These are phyloP conservation scores for Drosophila pallidifrons DNA, from an alignment of 1,140 invertebrate species.

Conservation along the genomic window DNA sequence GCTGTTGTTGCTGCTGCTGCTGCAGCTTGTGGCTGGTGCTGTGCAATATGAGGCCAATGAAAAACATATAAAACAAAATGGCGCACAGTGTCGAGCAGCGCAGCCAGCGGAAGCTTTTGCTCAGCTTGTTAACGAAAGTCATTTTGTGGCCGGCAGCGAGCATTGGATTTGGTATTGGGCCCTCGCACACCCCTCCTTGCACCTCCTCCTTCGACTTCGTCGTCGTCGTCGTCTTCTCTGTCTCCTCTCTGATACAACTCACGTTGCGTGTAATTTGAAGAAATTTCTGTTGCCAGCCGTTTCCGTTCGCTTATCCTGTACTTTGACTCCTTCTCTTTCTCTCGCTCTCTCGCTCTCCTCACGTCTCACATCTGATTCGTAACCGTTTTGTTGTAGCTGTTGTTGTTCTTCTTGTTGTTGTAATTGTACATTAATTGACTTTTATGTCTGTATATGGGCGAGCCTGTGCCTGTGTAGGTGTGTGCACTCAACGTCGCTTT, in stretches of 20 bases:
- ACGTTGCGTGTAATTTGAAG: constrained; percentile 77
- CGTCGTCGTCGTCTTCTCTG: constrained; percentile 6
- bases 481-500: constrained; percentile 21
- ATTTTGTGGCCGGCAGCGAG: constrained; percentile 64
- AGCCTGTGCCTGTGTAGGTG: neutral
- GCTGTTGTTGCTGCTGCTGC: constrained; percentile 51
- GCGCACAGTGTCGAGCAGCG: constrained; percentile 83
- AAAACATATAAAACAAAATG: constrained; percentile 85
- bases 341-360: neutral
- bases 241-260: constrained; percentile 3
- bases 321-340: neutral
- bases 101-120: constrained; percentile 83
- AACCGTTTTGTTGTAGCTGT: constrained; percentile 43
- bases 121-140: constrained; percentile 84
- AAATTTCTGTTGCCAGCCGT: constrained; percentile 60
- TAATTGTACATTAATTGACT: constrained; percentile 83
- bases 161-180: constrained; percentile 19
- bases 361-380: constrained; percentile 44
- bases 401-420: constrained; percentile 63
- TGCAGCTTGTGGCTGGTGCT: constrained; percentile 81
- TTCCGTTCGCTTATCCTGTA: constrained; percentile 42
- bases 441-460: constrained; percentile 53
- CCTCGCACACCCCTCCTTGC: constrained; percentile 35
- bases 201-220: constrained; percentile 9
- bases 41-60: constrained; percentile 84